Percentiles rank a stretch among this genome's conserved stretches.
Conservation (phyloP, 2,888 invertebrate species). For the Phasia obesa region DNA sequence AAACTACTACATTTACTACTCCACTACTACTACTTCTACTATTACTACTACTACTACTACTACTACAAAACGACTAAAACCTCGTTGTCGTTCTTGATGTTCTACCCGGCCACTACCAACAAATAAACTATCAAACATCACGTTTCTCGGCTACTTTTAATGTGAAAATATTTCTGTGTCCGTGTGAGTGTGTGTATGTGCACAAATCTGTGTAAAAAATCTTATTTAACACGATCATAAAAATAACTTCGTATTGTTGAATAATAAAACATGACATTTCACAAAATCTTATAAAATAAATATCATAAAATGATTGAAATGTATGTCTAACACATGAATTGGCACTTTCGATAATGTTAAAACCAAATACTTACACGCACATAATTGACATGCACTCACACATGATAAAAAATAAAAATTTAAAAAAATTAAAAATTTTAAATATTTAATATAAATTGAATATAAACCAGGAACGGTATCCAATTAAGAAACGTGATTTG, state of each 20-base stretch:
- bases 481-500: constrained; percentile 91
- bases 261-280: constrained; percentile 9
- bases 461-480: constrained; percentile 87
- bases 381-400: background rate
- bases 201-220: constrained; percentile 25
- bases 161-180: constrained; percentile 8
- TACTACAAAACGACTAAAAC: constrained; percentile 46
- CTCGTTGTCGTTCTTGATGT: constrained; percentile 34
- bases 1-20: constrained; percentile 58
- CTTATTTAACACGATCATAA: constrained; percentile 42
- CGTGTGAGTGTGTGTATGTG: constrained; percentile 14
- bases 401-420: constrained; percentile 40
- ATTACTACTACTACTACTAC: constrained; percentile 17
- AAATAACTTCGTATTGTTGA: constrained; percentile 47
- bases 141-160: constrained; percentile 25
- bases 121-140: constrained; percentile 30
- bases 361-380: background rate
- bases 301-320: constrained; percentile 6
- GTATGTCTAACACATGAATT: background rate
- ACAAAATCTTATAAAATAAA: constrained; percentile 8
- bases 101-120: constrained; percentile 36
- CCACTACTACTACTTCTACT: constrained; percentile 52
- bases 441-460: no score
- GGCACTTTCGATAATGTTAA: background rate
- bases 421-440: constrained; percentile 12